Percentiles rank a stretch among this genome's conserved stretches.
Evolutionary conservation across 2,797 vertebrate genomes (phyloP).

Genomic region (Eptatretus atami): DNA sequence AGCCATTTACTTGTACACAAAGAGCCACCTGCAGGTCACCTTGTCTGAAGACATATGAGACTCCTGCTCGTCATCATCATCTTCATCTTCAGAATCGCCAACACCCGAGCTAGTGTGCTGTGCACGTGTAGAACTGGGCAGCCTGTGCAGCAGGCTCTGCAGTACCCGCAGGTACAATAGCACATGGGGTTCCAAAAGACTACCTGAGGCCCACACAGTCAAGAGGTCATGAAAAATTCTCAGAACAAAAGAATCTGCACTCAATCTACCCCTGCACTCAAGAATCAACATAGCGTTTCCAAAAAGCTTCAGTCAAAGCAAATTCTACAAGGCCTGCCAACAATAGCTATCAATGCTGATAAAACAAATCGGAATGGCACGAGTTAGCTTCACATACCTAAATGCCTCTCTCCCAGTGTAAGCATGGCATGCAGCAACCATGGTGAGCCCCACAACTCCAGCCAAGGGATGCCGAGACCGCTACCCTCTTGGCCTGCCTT

Average conservation of each 20-base stretch:
- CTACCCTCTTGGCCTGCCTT: too few species aligned
- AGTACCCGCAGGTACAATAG: conserved; percentile 52
- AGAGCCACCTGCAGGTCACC: too few species aligned
- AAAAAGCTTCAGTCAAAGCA: too few species aligned
- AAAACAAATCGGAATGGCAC: too few species aligned
- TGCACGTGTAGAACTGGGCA: conserved; percentile 34
- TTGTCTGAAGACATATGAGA: too few species aligned
- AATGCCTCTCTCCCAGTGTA: conserved; percentile 40
- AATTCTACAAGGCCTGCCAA: too few species aligned
- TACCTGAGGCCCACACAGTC: conserved; percentile 15
- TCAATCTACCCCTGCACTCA: too few species aligned
- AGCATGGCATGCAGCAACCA: conserved; percentile 90
- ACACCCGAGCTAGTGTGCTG: conserved; percentile 23
- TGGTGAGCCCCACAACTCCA: conserved; percentile 23
- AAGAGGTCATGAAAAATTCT: too few species aligned
- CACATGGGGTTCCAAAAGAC: conserved; percentile 59
- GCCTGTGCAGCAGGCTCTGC: conserved; percentile 38
- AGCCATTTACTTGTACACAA: too few species aligned
- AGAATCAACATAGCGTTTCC: too few species aligned
- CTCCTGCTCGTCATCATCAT: conserved; percentile 25
- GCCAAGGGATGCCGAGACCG: conserved; percentile 11
- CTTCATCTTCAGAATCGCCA: conserved; percentile 73
- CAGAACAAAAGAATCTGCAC: too few species aligned
- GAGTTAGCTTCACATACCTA: conserved; percentile 20
- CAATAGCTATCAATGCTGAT: too few species aligned